Conservation (phyloP, 2,888 invertebrate species). For the Catocala nupta region DNA sequence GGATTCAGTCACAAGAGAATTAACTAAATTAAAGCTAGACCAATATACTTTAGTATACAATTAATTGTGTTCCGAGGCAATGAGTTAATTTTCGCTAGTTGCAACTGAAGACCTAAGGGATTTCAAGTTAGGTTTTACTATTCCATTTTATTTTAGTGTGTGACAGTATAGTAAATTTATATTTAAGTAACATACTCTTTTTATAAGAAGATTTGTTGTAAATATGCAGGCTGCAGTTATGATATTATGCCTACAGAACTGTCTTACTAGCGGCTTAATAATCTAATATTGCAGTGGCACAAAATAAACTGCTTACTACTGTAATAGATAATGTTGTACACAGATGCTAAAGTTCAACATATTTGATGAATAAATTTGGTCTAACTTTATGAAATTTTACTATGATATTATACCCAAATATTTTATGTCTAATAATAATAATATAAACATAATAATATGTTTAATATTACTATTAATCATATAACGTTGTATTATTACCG, state of each 20-base stretch:
- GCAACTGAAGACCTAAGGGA: too few species aligned
- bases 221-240: too few species aligned
- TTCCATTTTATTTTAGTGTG: too few species aligned
- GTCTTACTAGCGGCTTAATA: too few species aligned
- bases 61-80: not conserved
- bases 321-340: not conserved
- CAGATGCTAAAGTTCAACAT: not conserved
- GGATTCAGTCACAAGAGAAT: constrained; percentile 39
- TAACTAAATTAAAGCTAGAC: constrained; percentile 30
- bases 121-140: too few species aligned
- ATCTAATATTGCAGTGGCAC: not conserved
- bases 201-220: too few species aligned
- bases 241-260: too few species aligned
- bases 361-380: constrained; percentile 10
- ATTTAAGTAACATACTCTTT: too few species aligned
- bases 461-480: constrained; percentile 17
- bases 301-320: not conserved
- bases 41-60: constrained; percentile 2
- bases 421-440: constrained; percentile 28
- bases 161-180: too few species aligned
- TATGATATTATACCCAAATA: constrained; percentile 14
- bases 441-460: constrained; percentile 10
- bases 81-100: not conserved
- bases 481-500: constrained; percentile 17
- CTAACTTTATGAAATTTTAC: constrained; percentile 8